These are phyloP conservation scores for Neoseiulus cucumeris DNA, from an alignment of 1,140 invertebrate species.

Conservation along the genomic window DNA sequence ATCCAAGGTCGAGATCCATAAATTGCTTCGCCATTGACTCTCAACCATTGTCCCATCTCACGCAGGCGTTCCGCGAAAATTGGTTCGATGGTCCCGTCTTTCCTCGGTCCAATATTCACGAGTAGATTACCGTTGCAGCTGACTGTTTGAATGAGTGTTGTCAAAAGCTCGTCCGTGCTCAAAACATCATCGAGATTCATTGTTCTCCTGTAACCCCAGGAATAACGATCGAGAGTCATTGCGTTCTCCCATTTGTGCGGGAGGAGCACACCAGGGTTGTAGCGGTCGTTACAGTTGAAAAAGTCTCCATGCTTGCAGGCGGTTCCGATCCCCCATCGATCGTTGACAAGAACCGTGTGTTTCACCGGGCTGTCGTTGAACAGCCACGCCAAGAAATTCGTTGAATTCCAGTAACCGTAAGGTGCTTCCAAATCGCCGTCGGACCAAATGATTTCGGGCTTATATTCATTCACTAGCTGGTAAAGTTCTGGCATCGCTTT, in stretches of 20 bases:
- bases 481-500: constrained; percentile 53
- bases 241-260: constrained; percentile 69
- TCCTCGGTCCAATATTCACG: constrained; percentile 75
- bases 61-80: constrained; percentile 71
- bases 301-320: constrained; percentile 33
- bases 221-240: constrained; percentile 65
- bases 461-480: constrained; percentile 37
- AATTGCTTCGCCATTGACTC: constrained; percentile 68
- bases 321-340: constrained; percentile 54
- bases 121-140: constrained; percentile 47
- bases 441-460: constrained; percentile 29
- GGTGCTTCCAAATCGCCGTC: constrained; percentile 33
- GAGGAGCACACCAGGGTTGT: constrained; percentile 24
- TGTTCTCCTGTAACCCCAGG: constrained; percentile 69
- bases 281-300: constrained; percentile 31
- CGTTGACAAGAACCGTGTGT: constrained; percentile 66
- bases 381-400: constrained; percentile 34
- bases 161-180: constrained; percentile 49
- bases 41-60: constrained; percentile 46
- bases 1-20: constrained; percentile 56
- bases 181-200: constrained; percentile 46
- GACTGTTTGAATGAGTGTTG: constrained; percentile 38
- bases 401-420: constrained; percentile 32
- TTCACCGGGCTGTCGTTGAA: constrained; percentile 48
- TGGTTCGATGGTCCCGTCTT: constrained; percentile 61